phyloP scores from a whole-genome alignment of 2,797 vertebrate species.

The Todus mexicanus region DNA sequence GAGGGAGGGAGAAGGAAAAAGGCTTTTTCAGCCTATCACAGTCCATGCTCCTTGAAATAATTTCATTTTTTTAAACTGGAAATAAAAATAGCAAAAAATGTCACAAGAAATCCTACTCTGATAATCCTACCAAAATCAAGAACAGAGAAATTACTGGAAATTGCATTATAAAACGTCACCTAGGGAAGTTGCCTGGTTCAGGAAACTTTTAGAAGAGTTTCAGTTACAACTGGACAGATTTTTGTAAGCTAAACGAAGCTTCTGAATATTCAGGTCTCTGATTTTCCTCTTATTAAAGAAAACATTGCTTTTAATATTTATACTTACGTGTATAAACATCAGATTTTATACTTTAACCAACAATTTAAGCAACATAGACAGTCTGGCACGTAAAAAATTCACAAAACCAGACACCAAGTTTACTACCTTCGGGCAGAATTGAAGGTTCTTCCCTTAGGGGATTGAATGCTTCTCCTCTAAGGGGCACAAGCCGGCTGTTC shows the following conservation, averaged over 20 bases:
- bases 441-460: not conserved
- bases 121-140: not conserved
- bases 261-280: not conserved
- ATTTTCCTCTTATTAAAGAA: not conserved
- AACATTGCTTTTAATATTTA: not conserved
- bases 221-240: not conserved
- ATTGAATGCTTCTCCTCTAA: not conserved
- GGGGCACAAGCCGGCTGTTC: not conserved
- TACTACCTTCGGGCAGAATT: slow-evolving; percentile 3
- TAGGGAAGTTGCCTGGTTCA: not conserved
- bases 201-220: not conserved
- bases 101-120: not conserved
- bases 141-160: not conserved
- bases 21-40: not conserved
- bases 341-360: not conserved
- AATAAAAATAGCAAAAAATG: not conserved
- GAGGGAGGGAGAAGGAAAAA: rapidly evolving
- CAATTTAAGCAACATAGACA: not conserved
- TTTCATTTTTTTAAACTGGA: not conserved
- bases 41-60: not conserved
- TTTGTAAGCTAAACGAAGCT: not conserved
- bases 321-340: not conserved
- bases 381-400: not conserved
- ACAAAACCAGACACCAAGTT: not conserved
- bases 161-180: not conserved